phyloP scores from a whole-genome alignment of 2,888 invertebrate genomes.

The Hirtodrosophila trivittata region DNA sequence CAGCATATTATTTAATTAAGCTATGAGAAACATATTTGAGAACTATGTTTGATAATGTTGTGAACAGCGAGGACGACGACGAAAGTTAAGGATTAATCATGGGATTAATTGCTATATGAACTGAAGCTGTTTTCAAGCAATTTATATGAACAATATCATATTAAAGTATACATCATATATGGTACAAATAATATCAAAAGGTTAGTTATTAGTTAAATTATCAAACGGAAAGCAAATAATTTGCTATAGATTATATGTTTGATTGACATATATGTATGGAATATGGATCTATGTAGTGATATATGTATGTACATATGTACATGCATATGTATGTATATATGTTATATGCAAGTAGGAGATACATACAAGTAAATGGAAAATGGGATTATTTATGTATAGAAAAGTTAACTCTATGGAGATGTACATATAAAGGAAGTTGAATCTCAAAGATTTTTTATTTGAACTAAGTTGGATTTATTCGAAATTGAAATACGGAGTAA shows the following conservation, averaged over 20 bases:
- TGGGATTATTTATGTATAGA: too few species aligned
- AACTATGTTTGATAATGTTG: conserved; percentile 19
- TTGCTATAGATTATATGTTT: background rate
- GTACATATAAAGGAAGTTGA: too few species aligned
- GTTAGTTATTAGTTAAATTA: too few species aligned
- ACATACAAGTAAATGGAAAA: too few species aligned
- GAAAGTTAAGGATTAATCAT: conserved; percentile 1
- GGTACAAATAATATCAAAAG: too few species aligned
- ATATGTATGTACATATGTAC: conserved; percentile 1
- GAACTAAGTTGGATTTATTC: too few species aligned
- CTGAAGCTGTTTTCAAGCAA: conserved; percentile 46
- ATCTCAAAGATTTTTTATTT: too few species aligned
- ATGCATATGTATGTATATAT: background rate
- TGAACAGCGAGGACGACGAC: conserved; percentile 30
- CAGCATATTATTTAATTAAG: conserved; percentile 43
- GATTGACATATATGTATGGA: conserved; percentile 13
- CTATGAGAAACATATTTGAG: conserved; percentile 42
- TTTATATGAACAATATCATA: conserved; percentile 16
- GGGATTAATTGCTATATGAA: conserved; percentile 19
- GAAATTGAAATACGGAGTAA: too few species aligned
- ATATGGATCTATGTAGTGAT: conserved; percentile 17
- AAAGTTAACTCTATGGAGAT: too few species aligned
- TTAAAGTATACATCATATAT: too few species aligned
- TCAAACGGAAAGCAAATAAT: conserved; percentile 23
- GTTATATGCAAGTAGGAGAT: background rate